Conservation (phyloP, 2,113 vertebrate genomes). For the Ctenodactylus gundi region DNA sequence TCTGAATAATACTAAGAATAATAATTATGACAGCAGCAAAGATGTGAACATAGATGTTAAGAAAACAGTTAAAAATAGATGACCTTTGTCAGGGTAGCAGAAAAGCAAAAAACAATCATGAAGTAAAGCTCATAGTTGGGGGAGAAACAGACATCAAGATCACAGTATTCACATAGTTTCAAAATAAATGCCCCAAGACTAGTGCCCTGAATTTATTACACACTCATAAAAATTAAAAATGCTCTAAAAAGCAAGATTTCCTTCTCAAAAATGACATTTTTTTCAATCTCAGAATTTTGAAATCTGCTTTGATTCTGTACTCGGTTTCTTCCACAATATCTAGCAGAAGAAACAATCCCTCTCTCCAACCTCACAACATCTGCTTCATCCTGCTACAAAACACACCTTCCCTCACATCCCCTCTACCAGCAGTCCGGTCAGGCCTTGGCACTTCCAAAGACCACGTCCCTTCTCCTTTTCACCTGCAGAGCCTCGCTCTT, state of each 20-base stretch:
- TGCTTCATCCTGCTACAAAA: not conserved
- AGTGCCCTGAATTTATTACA: not conserved
- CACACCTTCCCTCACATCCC: fast-evolving
- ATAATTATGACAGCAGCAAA: not conserved
- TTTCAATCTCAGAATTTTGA: not conserved
- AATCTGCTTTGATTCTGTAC: not conserved
- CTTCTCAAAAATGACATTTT: not conserved
- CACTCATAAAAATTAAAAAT: not conserved
- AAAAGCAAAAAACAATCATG: not conserved
- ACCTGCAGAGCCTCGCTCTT: not conserved
- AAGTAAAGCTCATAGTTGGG: not conserved
- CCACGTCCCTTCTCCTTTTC: not conserved
- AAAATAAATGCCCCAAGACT: not conserved
- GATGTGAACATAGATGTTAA: not conserved
- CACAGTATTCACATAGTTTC: not conserved
- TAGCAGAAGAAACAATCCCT: not conserved
- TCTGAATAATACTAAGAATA: not conserved
- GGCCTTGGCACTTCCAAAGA: not conserved
- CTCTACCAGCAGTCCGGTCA: no score
- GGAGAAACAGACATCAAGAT: not conserved
- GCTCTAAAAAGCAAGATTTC: not conserved
- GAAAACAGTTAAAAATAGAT: not conserved
- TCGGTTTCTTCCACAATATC: not conserved
- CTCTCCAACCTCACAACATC: not conserved
- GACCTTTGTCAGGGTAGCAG: not conserved